Percentiles rank a stretch among this genome's conserved stretches.
Evolutionary conservation across 2,113 vertebrate genomes (phyloP).

Genomic region (Thamnaconus septentrionalis): DNA sequence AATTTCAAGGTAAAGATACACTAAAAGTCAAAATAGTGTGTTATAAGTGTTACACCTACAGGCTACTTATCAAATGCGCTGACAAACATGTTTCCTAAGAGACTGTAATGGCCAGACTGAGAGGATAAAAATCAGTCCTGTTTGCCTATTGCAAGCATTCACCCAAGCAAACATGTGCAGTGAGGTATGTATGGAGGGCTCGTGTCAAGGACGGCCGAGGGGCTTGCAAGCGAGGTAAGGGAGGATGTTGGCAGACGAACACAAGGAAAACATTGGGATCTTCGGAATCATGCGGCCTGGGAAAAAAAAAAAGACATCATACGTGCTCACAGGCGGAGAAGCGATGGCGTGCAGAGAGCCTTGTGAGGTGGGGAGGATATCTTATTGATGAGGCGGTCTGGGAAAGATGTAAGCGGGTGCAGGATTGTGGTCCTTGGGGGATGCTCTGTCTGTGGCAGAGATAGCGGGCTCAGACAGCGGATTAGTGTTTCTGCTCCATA

Average conservation of each 20-base stretch:
- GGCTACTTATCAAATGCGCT: neutral
- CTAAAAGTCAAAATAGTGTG: neutral
- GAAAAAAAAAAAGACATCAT: no score
- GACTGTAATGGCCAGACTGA: conserved; percentile 15
- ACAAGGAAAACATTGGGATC: no score
- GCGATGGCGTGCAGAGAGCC: conserved; percentile 29
- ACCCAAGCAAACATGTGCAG: no score
- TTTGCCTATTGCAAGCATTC: no score
- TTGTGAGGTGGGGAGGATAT: conserved; percentile 17
- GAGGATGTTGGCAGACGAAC: no score
- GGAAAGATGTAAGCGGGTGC: conserved; percentile 57
- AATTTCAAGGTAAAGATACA: neutral
- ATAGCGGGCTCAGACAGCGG: conserved; percentile 62
- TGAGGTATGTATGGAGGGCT: no score
- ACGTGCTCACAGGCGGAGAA: no score
- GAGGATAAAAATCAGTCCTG: conserved; percentile 11
- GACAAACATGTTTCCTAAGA: neutral
- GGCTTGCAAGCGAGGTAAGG: no score
- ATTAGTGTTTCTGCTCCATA: conserved; percentile 70
- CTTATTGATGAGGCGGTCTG: conserved; percentile 51
- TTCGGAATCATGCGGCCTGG: no score
- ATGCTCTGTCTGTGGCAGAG: conserved; percentile 46
- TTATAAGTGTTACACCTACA: no score
- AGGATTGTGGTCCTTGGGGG: conserved; percentile 53
- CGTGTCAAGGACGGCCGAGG: no score